These are phyloP conservation scores for Ochotona princeps DNA, from an alignment of 2,113 vertebrate genomes.

Conservation along the genomic window DNA sequence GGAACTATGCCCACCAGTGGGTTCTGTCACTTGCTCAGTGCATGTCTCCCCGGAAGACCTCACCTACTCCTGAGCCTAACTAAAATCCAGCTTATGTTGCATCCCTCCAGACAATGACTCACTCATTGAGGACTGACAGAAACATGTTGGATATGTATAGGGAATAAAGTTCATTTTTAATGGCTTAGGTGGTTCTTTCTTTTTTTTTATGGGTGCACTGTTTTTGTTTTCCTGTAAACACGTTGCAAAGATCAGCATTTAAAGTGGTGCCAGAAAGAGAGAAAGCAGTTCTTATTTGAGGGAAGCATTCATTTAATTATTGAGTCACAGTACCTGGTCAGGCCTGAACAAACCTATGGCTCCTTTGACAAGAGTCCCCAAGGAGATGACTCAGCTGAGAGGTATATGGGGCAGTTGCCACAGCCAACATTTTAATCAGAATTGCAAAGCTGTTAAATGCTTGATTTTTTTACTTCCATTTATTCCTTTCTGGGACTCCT, in stretches of 20 bases:
- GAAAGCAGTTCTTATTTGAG: neutral
- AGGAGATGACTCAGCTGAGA: neutral
- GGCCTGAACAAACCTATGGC: neutral
- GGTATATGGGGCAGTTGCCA: neutral
- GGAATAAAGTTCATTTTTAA: neutral
- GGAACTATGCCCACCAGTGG: too few relatives aligned
- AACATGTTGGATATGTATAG: neutral
- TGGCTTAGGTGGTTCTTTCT: neutral
- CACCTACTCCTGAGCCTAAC: neutral
- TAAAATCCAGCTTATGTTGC: neutral
- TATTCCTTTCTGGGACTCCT: neutral
- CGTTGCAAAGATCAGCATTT: neutral
- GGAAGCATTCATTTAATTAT: neutral
- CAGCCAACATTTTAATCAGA: neutral
- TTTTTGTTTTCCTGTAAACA: neutral
- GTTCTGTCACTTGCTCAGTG: neutral
- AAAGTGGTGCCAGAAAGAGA: neutral
- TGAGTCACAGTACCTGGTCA: neutral
- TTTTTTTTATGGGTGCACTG: neutral
- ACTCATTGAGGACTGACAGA: neutral
- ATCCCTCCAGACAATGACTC: neutral
- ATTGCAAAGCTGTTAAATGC: neutral
- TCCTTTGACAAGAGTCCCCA: neutral
- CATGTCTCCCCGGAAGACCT: neutral
- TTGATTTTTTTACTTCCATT: neutral